These are phyloP conservation scores for Caenorhabditis drosophilae DNA, from an alignment of 2,888 invertebrate genomes.

Conservation along the genomic window DNA sequence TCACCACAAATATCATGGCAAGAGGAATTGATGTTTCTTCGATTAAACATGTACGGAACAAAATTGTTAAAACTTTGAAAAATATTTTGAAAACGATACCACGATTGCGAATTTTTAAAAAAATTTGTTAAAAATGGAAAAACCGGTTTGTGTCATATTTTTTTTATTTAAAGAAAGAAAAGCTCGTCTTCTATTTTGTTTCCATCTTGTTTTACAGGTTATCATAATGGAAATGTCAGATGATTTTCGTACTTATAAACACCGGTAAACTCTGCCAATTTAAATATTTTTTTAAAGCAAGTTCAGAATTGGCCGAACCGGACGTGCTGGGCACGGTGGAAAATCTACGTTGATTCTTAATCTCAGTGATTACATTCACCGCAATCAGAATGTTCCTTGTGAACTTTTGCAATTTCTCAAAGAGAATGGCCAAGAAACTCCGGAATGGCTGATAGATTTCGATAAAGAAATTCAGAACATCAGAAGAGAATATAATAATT, in stretches of 20 bases:
- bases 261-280: too few species aligned
- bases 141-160: neutral
- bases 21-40: conserved; percentile 31
- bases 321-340: conserved; percentile 26
- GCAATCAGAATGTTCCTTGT: neutral
- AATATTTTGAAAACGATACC: too few species aligned
- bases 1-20: conserved; percentile 31
- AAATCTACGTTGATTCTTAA: conserved; percentile 15
- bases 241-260: conserved; percentile 23
- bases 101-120: too few species aligned
- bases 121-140: neutral
- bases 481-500: too few species aligned
- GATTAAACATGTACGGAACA: conserved; percentile 26
- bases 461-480: neutral
- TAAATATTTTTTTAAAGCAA: too few species aligned
- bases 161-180: neutral
- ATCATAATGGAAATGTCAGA: conserved; percentile 29
- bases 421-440: conserved; percentile 5
- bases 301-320: conserved; percentile 33
- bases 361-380: neutral
- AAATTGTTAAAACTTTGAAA: neutral
- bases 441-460: conserved; percentile 10
- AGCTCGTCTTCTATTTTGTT: neutral
- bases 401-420: conserved; percentile 11
- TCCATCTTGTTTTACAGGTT: conserved; percentile 16